Conservation (phyloP, 2,797 vertebrate genomes). For the Cuculus canorus region DNA sequence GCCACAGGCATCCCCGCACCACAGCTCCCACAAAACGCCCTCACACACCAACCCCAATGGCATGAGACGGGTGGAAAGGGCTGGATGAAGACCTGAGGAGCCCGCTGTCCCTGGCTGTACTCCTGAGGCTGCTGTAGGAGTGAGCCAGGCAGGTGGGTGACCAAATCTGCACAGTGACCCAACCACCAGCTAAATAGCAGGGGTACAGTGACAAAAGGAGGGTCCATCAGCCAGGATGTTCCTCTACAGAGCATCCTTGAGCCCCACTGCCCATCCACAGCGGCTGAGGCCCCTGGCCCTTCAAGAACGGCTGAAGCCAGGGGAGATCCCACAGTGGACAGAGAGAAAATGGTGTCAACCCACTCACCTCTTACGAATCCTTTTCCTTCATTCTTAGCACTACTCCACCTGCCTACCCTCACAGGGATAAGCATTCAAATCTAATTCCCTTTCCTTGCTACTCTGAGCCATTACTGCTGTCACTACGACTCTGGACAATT, state of each 20-base stretch:
- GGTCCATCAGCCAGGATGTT: rapidly evolving
- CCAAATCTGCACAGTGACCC: neutral
- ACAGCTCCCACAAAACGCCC: neutral
- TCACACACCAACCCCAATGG: rapidly evolving
- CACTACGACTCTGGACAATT: neutral
- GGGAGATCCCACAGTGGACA: neutral
- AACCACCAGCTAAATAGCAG: rapidly evolving
- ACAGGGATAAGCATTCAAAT: neutral
- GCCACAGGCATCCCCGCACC: neutral
- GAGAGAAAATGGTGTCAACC: neutral
- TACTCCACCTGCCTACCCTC: neutral
- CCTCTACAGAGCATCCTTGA: neutral
- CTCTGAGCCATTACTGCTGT: neutral
- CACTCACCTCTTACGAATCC: neutral
- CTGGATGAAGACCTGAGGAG: neutral
- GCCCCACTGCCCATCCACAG: rapidly evolving
- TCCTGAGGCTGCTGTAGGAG: neutral
- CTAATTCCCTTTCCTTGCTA: neutral
- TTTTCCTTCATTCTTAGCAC: neutral
- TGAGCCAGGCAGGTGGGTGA: rapidly evolving
- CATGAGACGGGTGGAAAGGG: rapidly evolving
- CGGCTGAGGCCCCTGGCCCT: rapidly evolving
- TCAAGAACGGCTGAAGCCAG: neutral
- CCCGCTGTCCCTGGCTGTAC: neutral
- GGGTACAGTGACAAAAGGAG: neutral